These are phyloP conservation scores for Spatula clypeata DNA, from an alignment of 2,797 vertebrate species.

Conservation along the genomic window DNA sequence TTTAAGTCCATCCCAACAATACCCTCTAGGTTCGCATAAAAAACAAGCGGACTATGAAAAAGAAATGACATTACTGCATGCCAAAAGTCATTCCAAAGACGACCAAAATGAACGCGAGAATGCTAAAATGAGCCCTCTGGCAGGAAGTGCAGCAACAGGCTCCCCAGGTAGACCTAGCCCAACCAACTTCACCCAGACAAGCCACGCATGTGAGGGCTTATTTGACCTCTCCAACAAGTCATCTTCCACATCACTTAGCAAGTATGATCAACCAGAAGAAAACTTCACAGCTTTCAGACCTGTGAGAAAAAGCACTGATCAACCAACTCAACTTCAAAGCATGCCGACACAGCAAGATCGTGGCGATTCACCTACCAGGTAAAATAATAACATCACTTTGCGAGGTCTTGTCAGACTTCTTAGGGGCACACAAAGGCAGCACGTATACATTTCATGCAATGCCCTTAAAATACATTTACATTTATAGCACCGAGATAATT, in stretches of 20 bases:
- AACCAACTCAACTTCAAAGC: neutral
- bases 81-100: conserved; percentile 76
- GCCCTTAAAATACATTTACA: neutral
- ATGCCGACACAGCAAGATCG: conserved; percentile 40
- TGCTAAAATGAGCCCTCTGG: conserved; percentile 92
- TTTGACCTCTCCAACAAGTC: conserved; percentile 81
- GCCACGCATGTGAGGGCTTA: conserved; percentile 70
- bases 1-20: conserved; percentile 76
- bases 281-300: conserved; percentile 69
- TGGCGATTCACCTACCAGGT: conserved; percentile 81
- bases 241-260: conserved; percentile 15
- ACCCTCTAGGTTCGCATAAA: conserved; percentile 73
- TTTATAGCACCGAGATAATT: neutral
- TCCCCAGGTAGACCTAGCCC: conserved; percentile 94
- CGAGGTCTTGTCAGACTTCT: neutral
- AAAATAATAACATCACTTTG: conserved; percentile 31
- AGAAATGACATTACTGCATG: conserved; percentile 64
- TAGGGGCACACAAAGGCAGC: neutral
- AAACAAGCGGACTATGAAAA: conserved; percentile 82
- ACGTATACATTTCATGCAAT: neutral
- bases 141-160: conserved; percentile 92
- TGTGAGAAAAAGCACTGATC: conserved; percentile 75
- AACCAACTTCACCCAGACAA: conserved; percentile 89
- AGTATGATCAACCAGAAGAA: conserved; percentile 69
- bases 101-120: conserved; percentile 85